A percentile compares a stretch with the other conserved stretches of the same genome.
Conservation (phyloP, 2,888 invertebrate species). For the Sarcophaga variegata region DNA sequence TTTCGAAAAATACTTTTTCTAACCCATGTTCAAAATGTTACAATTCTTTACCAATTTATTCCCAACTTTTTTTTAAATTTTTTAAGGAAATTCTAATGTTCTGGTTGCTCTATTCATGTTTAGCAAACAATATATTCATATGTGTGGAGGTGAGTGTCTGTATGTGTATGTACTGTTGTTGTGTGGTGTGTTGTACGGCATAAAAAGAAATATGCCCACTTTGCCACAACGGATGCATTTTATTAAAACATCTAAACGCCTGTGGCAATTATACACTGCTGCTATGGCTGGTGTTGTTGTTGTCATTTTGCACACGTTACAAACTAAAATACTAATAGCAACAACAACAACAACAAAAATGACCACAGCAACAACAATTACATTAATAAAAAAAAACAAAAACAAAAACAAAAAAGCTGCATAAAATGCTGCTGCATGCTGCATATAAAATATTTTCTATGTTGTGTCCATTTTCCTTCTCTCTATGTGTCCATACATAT, state of each 20-base stretch:
- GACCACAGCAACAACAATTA: background rate
- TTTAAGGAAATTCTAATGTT: background rate
- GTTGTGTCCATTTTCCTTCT: background rate
- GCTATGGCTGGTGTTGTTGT: slow-evolving; percentile 46
- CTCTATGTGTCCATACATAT: background rate
- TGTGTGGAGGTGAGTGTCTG: too few relatives aligned
- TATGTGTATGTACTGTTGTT: too few relatives aligned
- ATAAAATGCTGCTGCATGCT: slow-evolving; percentile 42
- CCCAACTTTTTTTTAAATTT: background rate
- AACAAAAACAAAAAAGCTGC: background rate
- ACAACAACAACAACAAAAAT: background rate
- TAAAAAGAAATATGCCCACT: slow-evolving; percentile 35
- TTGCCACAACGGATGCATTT: slow-evolving; percentile 63
- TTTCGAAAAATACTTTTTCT: background rate
- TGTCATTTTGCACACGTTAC: slow-evolving; percentile 39
- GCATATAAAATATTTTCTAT: slow-evolving; percentile 22
- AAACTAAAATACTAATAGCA: slow-evolving; percentile 42
- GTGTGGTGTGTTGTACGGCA: background rate
- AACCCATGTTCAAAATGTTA: background rate
- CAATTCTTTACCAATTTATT: background rate
- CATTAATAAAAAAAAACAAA: background rate
- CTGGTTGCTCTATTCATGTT: background rate
- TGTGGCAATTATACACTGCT: slow-evolving; percentile 57
- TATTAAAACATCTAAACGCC: slow-evolving; percentile 65
- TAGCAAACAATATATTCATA: background rate